phyloP scores from a whole-genome alignment of 2,113 vertebrate species.

The Carassius gibelio region DNA sequence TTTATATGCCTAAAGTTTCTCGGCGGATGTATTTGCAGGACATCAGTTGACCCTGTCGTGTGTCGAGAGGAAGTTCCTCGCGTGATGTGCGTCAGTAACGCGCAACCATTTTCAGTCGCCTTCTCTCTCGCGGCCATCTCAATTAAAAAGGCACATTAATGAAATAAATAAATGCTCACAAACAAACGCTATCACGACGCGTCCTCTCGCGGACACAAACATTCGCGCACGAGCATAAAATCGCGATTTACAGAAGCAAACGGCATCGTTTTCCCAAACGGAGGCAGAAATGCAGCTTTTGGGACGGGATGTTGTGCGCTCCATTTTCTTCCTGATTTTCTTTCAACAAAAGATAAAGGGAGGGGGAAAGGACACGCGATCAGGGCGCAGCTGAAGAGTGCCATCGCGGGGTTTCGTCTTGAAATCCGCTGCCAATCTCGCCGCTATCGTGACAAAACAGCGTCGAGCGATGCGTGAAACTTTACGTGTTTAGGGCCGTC shows the following conservation, averaged over 20 bases:
- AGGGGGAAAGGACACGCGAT: conserved; percentile 69
- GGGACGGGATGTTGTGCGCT: conserved; percentile 65
- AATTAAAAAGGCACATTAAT: conserved; percentile 78
- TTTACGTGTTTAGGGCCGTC: conserved; percentile 44
- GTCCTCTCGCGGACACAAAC: conserved; percentile 58
- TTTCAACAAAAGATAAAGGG: conserved; percentile 81
- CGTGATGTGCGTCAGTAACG: conserved; percentile 80
- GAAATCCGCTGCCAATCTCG: conserved; percentile 72
- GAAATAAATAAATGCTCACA: conserved; percentile 78
- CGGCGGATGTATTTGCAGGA: conserved; percentile 56
- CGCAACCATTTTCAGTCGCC: conserved; percentile 80
- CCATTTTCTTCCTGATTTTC: conserved; percentile 80
- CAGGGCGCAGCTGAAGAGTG: conserved; percentile 71
- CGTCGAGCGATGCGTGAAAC: neutral
- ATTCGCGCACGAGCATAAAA: neutral
- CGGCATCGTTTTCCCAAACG: neutral
- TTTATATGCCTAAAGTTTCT: neutral
- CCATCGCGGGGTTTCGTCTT: conserved; percentile 79
- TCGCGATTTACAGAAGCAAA: neutral
- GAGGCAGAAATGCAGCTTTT: conserved; percentile 23
- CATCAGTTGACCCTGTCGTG: conserved; percentile 74
- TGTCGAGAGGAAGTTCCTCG: conserved; percentile 76
- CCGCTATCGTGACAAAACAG: conserved; percentile 52
- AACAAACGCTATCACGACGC: conserved; percentile 66
- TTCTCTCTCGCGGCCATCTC: conserved; percentile 82